Conservation (phyloP, 2,888 invertebrate species). For the Cryptocephalus primarius region DNA sequence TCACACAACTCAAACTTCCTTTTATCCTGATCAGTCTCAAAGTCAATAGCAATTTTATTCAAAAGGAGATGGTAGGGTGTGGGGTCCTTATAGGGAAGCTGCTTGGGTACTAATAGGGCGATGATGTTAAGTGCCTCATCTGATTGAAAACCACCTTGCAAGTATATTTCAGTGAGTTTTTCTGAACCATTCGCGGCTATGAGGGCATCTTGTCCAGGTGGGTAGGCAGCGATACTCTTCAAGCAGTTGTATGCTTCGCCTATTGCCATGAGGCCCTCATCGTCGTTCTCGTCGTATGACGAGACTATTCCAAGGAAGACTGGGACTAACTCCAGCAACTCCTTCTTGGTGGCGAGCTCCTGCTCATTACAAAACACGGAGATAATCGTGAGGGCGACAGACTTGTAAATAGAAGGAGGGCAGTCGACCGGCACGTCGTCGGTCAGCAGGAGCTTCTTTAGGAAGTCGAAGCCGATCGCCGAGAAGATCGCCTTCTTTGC, state of each 20-base stretch:
- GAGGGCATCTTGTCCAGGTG: constrained; percentile 69
- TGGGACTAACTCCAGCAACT: constrained; percentile 74
- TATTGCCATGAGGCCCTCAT: constrained; percentile 76
- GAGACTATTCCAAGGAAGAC: constrained; percentile 76
- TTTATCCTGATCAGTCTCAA: constrained; percentile 80
- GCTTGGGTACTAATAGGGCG: constrained; percentile 53
- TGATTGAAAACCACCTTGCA: constrained; percentile 79
- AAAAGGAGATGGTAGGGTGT: constrained; percentile 72
- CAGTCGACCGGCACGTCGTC: constrained; percentile 76
- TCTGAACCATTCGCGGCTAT: constrained; percentile 67
- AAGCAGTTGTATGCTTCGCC: constrained; percentile 79
- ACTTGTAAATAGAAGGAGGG: constrained; percentile 81
- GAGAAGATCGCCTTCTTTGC: constrained; percentile 70
- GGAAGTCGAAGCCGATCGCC: constrained; percentile 79
- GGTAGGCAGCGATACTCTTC: constrained; percentile 67
- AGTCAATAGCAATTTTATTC: constrained; percentile 74
- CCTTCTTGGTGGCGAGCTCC: constrained; percentile 68
- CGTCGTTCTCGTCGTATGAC: constrained; percentile 74
- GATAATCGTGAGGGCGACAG: constrained; percentile 77
- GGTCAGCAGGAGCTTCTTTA: constrained; percentile 67
- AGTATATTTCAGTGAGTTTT: constrained; percentile 77
- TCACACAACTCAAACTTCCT: constrained; percentile 81
- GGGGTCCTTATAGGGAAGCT: constrained; percentile 67
- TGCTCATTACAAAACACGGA: constrained; percentile 78
- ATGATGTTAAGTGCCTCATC: constrained; percentile 80